Conservation (phyloP, 1,140 invertebrate genomes). For the Eurosta solidaginis region DNA sequence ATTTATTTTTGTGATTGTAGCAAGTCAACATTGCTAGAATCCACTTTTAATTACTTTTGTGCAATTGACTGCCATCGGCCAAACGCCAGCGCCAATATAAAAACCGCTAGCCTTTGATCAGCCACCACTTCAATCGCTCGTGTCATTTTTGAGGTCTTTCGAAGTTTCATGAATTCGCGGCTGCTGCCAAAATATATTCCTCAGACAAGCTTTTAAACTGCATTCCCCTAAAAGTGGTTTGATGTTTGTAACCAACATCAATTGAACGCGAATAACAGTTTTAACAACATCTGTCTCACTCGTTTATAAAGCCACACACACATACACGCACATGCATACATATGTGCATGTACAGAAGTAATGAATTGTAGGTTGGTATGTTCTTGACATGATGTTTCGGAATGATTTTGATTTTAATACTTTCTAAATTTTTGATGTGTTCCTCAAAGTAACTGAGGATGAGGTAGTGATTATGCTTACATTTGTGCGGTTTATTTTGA, state of each 20-base stretch:
- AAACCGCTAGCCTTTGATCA: background rate
- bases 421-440: no score
- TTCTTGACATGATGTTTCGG: no score
- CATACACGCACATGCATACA: no score
- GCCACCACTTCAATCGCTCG: background rate
- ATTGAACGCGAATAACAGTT: background rate
- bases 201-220: background rate
- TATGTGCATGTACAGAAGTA: no score
- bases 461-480: no score
- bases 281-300: no score
- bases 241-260: conserved; percentile 13
- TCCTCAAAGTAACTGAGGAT: no score
- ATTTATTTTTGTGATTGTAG: background rate
- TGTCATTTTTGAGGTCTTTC: background rate
- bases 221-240: background rate
- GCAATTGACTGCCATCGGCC: conserved; percentile 49
- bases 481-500: no score
- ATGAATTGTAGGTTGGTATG: no score
- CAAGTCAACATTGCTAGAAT: conserved; percentile 38
- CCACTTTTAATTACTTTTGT: conserved; percentile 60
- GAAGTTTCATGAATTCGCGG: background rate
- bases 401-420: no score
- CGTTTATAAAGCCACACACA: no score
- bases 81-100: background rate
- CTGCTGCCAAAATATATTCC: background rate